phyloP scores from a whole-genome alignment of 2,113 vertebrate species.

The Zonotrichia leucophrys region DNA sequence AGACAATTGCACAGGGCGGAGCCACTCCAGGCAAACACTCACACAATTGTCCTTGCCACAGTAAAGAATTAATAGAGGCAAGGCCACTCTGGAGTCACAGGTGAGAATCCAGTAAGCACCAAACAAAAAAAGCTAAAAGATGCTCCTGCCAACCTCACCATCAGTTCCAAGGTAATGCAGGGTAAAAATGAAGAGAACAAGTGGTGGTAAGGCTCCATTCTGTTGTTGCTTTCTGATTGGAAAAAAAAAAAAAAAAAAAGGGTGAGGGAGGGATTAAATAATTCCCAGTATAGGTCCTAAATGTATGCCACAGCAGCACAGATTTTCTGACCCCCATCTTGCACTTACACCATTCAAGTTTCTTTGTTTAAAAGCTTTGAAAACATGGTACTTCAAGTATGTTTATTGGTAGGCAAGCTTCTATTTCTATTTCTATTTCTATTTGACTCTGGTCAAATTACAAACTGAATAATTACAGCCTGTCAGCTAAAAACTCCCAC shows the following conservation, averaged over 20 bases:
- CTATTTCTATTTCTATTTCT: conserved; percentile 64
- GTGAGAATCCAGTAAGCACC: not conserved
- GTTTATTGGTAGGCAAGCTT: conserved; percentile 55
- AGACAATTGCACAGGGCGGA: not conserved
- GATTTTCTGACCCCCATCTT: not conserved
- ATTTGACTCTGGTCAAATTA: conserved; percentile 60
- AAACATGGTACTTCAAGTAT: conserved; percentile 41
- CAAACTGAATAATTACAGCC: conserved; percentile 64
- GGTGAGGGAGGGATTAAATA: not conserved
- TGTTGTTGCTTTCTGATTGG: not conserved
- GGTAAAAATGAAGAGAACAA: not conserved
- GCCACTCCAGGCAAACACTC: not conserved
- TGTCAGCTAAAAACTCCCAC: conserved; percentile 54
- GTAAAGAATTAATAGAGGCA: not conserved
- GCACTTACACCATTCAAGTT: not conserved
- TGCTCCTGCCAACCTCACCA: not conserved
- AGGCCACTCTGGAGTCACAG: not conserved
- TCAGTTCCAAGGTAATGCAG: not conserved
- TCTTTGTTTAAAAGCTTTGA: conserved; percentile 46
- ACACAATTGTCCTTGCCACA: not conserved
- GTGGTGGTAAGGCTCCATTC: not conserved
- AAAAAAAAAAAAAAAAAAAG: not conserved
- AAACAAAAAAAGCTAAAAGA: not conserved
- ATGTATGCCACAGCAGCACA: not conserved
- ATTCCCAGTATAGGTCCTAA: not conserved